Evolutionary conservation across 2,797 vertebrate species (phyloP), one percentile per base, ranked within the genome.

Genomic region (Telmatherina bonti): DNA sequence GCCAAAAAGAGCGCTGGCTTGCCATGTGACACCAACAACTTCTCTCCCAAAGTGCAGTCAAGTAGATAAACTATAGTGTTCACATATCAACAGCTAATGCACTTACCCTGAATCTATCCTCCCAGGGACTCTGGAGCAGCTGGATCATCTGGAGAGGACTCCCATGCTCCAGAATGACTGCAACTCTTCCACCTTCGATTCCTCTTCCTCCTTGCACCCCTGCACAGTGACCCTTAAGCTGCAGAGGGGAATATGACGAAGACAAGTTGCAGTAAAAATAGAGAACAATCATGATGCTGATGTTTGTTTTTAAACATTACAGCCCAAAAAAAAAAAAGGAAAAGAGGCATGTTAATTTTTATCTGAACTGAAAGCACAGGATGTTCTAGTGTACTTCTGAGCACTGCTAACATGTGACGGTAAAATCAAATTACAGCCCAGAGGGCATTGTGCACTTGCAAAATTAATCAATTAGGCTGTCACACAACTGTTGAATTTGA

Each of bases 51-150:
- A 18, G 62, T 49, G 10, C 4, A 38, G 57, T 15, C n/a, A 3
- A 15, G 53, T 15, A 36, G 53, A 57, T 62, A 62, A 75, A 76
- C 11, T 22, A 58, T 41, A 64, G 47, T 31, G 70, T 53, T 64
- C 15, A 45, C 45, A 51, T 27, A 72, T 55, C 11, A 26, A 59
- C 15, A 72, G 36, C 5, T 20, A 13, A 24, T 29, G 56, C 77
- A 76, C 94, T 94, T 94, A 97, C 96, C 94, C 96, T 95, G 93
- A 98, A 97, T 88, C 97, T 92, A 88, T 97, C 96, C 85, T 98
- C 97, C 96, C 97, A 98, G 86, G 96, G 95, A 83, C 95, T 96
- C 93, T 98, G 97, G 68, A 97, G 94, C 82, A 98, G 95, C 92
- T 96, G 95, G 92, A 98, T 97, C 96, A 97, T 97, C 93, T 97